These are phyloP conservation scores for Pristionchus fissidentatus DNA, from an alignment of 2,888 invertebrate species.

Conservation along the genomic window DNA sequence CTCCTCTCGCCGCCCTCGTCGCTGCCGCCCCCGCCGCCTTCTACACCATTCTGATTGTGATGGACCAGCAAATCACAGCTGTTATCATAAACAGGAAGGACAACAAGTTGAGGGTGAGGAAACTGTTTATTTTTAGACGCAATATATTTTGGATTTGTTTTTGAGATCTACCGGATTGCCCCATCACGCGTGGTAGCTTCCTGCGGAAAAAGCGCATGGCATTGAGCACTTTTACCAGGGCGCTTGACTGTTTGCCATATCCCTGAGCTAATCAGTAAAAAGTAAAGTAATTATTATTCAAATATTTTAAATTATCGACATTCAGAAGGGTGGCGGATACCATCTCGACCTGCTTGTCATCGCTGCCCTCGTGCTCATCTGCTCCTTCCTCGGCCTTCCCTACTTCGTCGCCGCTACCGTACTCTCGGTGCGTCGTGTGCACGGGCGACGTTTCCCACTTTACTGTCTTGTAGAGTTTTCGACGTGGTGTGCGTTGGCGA, in stretches of 20 bases:
- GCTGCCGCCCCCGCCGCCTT: conserved; percentile 77
- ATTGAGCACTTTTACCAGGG: no score
- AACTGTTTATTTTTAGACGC: not conserved
- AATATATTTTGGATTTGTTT: not conserved
- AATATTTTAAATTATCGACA: no score
- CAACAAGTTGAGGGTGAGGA: conserved; percentile 77
- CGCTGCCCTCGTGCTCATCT: conserved; percentile 86
- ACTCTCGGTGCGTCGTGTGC: conserved; percentile 80
- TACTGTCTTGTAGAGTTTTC: not conserved
- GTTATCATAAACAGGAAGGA: conserved; percentile 78
- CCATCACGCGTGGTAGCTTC: not conserved
- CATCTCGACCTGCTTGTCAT: conserved; percentile 95
- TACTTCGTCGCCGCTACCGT: conserved; percentile 92
- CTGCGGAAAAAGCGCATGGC: not conserved
- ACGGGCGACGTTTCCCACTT: not conserved
- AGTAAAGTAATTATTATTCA: not conserved
- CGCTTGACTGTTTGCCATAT: no score
- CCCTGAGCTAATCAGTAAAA: no score
- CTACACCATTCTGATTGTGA: conserved; percentile 78
- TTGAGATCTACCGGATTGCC: no score
- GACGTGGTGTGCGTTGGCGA: not conserved
- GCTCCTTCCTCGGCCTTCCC: conserved; percentile 89
- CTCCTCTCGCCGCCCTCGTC: conserved; percentile 70
- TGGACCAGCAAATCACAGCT: conserved; percentile 79
- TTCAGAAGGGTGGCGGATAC: conserved; percentile 93